Evolutionary conservation across 2,888 invertebrate genomes (phyloP).

Genomic region (Aphelenchoides bicaudatus): DNA sequence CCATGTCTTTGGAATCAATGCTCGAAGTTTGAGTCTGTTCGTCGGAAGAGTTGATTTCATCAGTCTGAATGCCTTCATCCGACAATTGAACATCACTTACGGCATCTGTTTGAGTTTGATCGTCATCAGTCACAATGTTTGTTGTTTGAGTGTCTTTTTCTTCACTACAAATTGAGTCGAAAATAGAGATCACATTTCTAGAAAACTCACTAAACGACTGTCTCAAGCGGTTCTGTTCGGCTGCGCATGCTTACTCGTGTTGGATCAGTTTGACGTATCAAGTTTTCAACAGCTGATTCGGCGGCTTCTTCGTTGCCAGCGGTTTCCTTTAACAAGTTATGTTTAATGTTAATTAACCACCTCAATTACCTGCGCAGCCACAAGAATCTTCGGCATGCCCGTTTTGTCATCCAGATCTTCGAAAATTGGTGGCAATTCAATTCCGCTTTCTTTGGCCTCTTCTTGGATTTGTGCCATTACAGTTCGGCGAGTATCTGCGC

Average conservation of each 20-base stretch:
- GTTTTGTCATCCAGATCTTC: constrained; percentile 54
- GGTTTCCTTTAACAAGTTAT: constrained; percentile 28
- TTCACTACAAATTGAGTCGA: constrained; percentile 34
- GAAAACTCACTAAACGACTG: no score
- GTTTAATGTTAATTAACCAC: neutral
- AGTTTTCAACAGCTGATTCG: constrained; percentile 39
- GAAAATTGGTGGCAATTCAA: constrained; percentile 57
- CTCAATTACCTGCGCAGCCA: constrained; percentile 20
- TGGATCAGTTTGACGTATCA: constrained; percentile 42
- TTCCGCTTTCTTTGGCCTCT: constrained; percentile 56
- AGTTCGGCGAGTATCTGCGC: constrained; percentile 50
- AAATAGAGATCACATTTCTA: constrained; percentile 5
- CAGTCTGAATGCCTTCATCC: constrained; percentile 39
- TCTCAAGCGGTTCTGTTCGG: no score
- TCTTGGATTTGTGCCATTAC: constrained; percentile 58
- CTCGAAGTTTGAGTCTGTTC: constrained; percentile 25
- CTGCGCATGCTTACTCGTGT: constrained; percentile 30
- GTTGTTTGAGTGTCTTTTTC: constrained; percentile 53
- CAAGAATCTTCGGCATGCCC: constrained; percentile 52
- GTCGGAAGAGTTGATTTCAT: constrained; percentile 1
- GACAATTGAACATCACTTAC: neutral
- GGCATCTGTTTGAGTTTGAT: constrained; percentile 29
- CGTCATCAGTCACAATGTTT: constrained; percentile 31
- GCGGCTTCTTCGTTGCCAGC: constrained; percentile 35
- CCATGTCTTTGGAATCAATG: constrained; percentile 23